These are phyloP conservation scores for Drosophila helvetica DNA, from an alignment of 2,888 invertebrate genomes.

Conservation along the genomic window DNA sequence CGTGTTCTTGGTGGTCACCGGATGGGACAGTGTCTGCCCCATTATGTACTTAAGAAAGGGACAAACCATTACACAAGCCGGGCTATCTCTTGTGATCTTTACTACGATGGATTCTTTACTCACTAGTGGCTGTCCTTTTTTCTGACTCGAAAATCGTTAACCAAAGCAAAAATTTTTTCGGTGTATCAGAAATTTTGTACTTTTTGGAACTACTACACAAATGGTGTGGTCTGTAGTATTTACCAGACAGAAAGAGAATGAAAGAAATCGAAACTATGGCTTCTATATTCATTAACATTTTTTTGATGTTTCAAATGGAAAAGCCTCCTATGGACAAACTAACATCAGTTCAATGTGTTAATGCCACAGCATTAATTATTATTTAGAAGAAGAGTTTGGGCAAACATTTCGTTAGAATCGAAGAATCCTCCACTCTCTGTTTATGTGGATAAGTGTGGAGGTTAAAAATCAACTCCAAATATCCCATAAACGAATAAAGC, in stretches of 20 bases:
- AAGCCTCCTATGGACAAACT: too few relatives aligned
- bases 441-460: too few relatives aligned
- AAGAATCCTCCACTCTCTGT: too few relatives aligned
- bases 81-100: background rate
- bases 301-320: too few relatives aligned
- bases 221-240: slow-evolving; percentile 29
- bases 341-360: too few relatives aligned
- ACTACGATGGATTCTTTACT: slow-evolving; percentile 21
- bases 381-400: too few relatives aligned
- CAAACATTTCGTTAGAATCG: too few relatives aligned
- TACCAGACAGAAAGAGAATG: slow-evolving; percentile 14
- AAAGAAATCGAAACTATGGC: background rate
- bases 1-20: slow-evolving; percentile 95
- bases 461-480: too few relatives aligned
- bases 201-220: background rate
- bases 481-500: too few relatives aligned
- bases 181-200: background rate
- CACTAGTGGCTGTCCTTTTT: slow-evolving; percentile 25
- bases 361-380: background rate
- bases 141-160: background rate
- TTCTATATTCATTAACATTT: background rate
- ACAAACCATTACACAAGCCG: background rate
- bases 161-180: background rate
- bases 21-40: slow-evolving; percentile 99
- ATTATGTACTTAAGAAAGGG: slow-evolving; percentile 84